Conservation (phyloP, 2,888 invertebrate species). For the Tipula vernalis region DNA sequence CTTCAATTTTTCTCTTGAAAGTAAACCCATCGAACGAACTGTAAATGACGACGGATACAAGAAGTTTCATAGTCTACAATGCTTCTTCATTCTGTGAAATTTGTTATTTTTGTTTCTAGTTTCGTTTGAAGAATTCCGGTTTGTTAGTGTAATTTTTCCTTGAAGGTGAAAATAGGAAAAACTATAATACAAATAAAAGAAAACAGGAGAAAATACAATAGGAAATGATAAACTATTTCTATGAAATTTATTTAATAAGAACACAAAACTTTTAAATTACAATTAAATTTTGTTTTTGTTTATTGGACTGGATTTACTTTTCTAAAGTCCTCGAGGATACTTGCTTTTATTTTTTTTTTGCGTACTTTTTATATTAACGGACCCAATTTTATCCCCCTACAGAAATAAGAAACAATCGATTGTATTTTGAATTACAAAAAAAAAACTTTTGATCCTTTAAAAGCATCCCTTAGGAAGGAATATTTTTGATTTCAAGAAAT, state of each 20-base stretch:
- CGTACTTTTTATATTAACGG: not conserved
- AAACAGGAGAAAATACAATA: not conserved
- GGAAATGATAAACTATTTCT: not conserved
- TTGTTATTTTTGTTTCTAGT: not conserved
- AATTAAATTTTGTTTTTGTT: not conserved
- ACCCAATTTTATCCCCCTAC: not conserved
- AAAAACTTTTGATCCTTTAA: not conserved
- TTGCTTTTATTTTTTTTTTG: not conserved
- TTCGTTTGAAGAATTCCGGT: not conserved
- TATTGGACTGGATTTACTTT: not conserved
- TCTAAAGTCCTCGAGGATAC: not conserved
- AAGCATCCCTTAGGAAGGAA: not conserved
- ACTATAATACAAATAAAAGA: not conserved
- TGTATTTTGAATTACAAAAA: not conserved
- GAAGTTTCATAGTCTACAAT: not conserved
- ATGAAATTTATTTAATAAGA: not conserved
- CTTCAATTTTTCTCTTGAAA: not conserved
- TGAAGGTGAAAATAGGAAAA: not conserved
- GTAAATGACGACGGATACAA: not conserved
- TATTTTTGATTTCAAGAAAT: not conserved
- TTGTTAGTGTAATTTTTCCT: not conserved
- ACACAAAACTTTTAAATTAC: not conserved
- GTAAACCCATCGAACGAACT: not conserved
- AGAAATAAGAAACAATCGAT: not conserved
- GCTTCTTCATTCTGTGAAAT: not conserved